Conservation (phyloP, 35 echinoderm and acorn worm species). For the Heliocidaris erythrogramma region DNA sequence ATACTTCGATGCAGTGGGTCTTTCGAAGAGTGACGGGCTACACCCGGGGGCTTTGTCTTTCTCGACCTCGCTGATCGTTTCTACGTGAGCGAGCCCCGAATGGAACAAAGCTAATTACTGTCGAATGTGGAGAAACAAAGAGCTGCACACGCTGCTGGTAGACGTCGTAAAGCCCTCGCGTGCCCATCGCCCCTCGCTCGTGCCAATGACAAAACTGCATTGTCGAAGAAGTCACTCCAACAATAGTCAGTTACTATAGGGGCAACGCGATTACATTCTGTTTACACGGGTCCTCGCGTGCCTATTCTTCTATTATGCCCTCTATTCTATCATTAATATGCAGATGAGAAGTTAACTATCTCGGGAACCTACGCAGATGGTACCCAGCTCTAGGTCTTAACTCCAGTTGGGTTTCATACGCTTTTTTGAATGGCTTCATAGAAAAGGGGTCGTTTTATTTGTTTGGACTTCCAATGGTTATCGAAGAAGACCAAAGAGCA, state of each 20-base stretch:
- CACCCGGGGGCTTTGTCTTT: slow-evolving; percentile 28
- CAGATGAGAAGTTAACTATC: slow-evolving; percentile 27
- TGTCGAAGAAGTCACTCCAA: slow-evolving; percentile 44
- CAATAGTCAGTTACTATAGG: neutral
- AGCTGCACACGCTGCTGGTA: neutral
- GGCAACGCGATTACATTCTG: neutral
- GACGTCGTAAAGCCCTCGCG: slow-evolving; percentile 23
- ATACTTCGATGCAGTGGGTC: slow-evolving; percentile 10
- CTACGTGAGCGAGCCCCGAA: slow-evolving; percentile 10
- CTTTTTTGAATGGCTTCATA: slow-evolving; percentile 19
- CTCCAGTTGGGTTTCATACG: neutral
- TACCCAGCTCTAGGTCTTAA: slow-evolving; percentile 13
- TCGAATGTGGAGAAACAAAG: slow-evolving; percentile 42
- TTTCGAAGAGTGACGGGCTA: slow-evolving; percentile 13
- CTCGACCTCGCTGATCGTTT: slow-evolving; percentile 12
- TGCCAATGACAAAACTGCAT: slow-evolving; percentile 19
- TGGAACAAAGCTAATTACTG: slow-evolving; percentile 37
- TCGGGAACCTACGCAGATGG: slow-evolving; percentile 27
- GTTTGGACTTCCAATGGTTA: neutral
- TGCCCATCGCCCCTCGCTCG: slow-evolving; percentile 19
- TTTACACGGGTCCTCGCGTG: slow-evolving; percentile 20
- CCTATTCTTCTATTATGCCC: slow-evolving; percentile 27
- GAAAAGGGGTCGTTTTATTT: neutral
- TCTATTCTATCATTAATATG: neutral
- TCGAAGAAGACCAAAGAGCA: slow-evolving; percentile 20